Evolutionary conservation across 2,888 invertebrate species (phyloP), one percentile per base, ranked within the genome.

Genomic region (Dione vanillae): DNA sequence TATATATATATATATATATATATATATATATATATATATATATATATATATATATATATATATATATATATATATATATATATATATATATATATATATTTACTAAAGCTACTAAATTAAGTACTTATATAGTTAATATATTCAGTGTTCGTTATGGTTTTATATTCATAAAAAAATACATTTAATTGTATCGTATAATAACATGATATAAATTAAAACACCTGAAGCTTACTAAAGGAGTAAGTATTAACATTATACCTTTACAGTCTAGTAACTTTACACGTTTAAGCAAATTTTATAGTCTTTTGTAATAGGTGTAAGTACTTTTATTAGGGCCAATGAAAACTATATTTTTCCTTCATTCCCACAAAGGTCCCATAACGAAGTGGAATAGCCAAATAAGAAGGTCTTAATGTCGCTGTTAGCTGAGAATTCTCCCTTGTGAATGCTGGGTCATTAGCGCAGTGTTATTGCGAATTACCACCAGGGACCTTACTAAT

Each of bases 331-430:
- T 69, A 69, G 65, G 61, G 61, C 70, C 71, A 66, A 51, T 70
- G 66, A 65, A 69, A 86, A 86, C 79, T 84, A 81, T 80, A 81
- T 73, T 73, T 73, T 71, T 85, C 85, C 85, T 85, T 84, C 85
- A 85, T 82, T 80, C 77, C 84, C 86, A 86, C 87, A 90, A 89
- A 89, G 85, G 88, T 82, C 82, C 82, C 84, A 87, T 90, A 90
- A 91, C 88, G 89, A 90, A 89, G 88, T 88, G 84, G 85, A 90
- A 90, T 89, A 90, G 90, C 90, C 90, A 89, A 91, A 90, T 90
- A 91, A 90, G 90, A 88, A 89, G 90, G 89, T 90, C 85, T 85
- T 90, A 91, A 92, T 90, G 90, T 86, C 86, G 88, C 89, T 89
- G 90, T 92, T 91, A 91, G 85, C 86, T 82, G 85, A 83, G 88